These are phyloP conservation scores for Andrena flavipes DNA, from an alignment of 2,888 invertebrate genomes.

Conservation along the genomic window DNA sequence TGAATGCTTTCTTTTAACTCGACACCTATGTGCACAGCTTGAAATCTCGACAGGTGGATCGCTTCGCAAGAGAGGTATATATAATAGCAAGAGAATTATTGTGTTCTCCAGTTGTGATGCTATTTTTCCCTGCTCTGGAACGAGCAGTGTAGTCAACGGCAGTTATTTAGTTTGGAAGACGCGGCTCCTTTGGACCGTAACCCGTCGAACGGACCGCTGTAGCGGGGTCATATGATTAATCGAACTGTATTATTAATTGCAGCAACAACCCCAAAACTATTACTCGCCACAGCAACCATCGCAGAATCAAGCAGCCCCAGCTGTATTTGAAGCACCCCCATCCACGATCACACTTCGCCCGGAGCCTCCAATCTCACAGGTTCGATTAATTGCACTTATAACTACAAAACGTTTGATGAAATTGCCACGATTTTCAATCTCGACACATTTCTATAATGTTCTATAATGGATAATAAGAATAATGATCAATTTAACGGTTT, in stretches of 20 bases:
- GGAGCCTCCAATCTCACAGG: constrained; percentile 91
- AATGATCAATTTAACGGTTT: too few species aligned
- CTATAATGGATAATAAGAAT: too few species aligned
- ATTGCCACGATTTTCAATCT: too few species aligned
- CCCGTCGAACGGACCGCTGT: constrained; percentile 32
- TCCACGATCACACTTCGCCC: constrained; percentile 90
- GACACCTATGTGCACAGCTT: constrained; percentile 18
- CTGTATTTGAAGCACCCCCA: constrained; percentile 87
- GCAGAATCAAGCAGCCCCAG: constrained; percentile 61
- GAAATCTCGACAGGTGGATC: constrained; percentile 52
- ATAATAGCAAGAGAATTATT: constrained; percentile 23
- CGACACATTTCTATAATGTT: too few species aligned
- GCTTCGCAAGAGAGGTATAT: constrained; percentile 28
- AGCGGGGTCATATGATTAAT: constrained; percentile 3
- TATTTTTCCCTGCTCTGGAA: constrained; percentile 41
- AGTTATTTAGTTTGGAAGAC: constrained; percentile 23
- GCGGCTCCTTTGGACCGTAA: not conserved
- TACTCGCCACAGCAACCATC: constrained; percentile 65
- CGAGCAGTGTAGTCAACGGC: constrained; percentile 61
- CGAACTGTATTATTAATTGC: constrained; percentile 48
- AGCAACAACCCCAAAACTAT: constrained; percentile 65
- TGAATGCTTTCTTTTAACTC: not conserved
- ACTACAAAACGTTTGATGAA: not conserved
- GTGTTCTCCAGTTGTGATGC: constrained; percentile 15
- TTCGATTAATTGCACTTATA: constrained; percentile 38